These are phyloP conservation scores for Drosophila incognita DNA, from an alignment of 2,888 invertebrate genomes.

Conservation along the genomic window DNA sequence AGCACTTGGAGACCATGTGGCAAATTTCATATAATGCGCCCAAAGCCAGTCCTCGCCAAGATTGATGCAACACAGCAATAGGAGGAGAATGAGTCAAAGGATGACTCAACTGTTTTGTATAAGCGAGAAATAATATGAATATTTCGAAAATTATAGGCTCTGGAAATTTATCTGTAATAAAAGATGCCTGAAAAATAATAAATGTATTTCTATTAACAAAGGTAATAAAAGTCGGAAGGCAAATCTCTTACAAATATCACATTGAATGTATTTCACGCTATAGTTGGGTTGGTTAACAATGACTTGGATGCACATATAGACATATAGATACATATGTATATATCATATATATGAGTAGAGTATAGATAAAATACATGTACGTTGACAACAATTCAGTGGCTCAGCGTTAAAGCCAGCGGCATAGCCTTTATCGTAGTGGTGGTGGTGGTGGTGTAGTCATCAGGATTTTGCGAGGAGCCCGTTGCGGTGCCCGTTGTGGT, in stretches of 20 bases:
- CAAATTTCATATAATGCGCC: constrained; percentile 66
- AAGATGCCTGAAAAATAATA: no score
- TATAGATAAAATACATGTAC: constrained; percentile 48
- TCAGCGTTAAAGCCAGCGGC: constrained; percentile 64
- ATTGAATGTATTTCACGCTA: constrained; percentile 73
- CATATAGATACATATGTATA: constrained; percentile 41
- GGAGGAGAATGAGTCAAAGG: not conserved
- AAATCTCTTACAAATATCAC: constrained; percentile 72
- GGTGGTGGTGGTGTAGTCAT: constrained; percentile 62
- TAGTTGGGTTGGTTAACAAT: constrained; percentile 61
- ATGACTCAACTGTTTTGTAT: not conserved
- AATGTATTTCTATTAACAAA: no score
- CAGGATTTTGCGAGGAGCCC: constrained; percentile 83
- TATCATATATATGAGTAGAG: constrained; percentile 35
- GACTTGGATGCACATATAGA: constrained; percentile 60
- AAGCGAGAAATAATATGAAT: no score
- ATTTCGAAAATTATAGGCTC: no score
- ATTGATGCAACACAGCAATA: constrained; percentile 4
- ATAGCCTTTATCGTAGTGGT: constrained; percentile 55
- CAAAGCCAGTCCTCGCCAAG: constrained; percentile 50
- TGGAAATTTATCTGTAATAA: no score
- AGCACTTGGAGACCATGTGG: constrained; percentile 71
- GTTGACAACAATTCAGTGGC: constrained; percentile 34
- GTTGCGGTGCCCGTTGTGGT: constrained; percentile 82
- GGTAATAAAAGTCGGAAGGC: constrained; percentile 5